Conservation (phyloP, 2,888 invertebrate species). For the Drosophila paracracens region DNA sequence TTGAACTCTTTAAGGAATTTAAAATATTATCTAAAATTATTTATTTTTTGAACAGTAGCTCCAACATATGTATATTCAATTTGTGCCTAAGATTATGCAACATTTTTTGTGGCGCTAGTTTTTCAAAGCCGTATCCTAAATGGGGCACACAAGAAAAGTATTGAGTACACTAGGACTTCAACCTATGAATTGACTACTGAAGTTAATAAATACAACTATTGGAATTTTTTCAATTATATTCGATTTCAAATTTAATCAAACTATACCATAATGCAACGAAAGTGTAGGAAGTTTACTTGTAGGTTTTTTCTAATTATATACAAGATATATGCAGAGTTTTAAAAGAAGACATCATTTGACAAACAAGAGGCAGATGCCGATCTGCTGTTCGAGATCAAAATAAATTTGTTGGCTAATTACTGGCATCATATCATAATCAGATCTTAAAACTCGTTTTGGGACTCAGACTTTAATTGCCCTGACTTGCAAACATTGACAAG, state of each 20-base stretch:
- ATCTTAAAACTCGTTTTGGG: conserved; percentile 16
- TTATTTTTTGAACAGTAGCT: neutral
- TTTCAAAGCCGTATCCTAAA: neutral
- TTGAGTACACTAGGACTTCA: neutral
- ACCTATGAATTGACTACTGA: neutral
- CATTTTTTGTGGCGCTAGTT: neutral
- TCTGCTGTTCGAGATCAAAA: neutral
- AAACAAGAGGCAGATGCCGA: neutral
- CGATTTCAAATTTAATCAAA: neutral
- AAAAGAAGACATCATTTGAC: neutral
- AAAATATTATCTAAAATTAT: neutral
- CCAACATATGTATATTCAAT: neutral
- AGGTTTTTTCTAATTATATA: neutral
- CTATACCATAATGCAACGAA: neutral
- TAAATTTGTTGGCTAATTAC: neutral
- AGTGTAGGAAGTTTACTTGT: neutral
- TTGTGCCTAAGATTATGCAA: conserved; percentile 36
- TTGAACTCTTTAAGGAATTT: neutral
- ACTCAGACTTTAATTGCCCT: neutral
- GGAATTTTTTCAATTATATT: neutral
- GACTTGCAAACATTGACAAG: neutral
- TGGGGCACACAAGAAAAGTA: neutral
- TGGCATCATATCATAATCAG: conserved; percentile 12
- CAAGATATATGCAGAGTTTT: neutral
- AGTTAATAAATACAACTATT: neutral